Percentiles rank a stretch among this genome's conserved stretches.
Conservation (phyloP, 2,113 vertebrate species). For the Callipepla californica region DNA sequence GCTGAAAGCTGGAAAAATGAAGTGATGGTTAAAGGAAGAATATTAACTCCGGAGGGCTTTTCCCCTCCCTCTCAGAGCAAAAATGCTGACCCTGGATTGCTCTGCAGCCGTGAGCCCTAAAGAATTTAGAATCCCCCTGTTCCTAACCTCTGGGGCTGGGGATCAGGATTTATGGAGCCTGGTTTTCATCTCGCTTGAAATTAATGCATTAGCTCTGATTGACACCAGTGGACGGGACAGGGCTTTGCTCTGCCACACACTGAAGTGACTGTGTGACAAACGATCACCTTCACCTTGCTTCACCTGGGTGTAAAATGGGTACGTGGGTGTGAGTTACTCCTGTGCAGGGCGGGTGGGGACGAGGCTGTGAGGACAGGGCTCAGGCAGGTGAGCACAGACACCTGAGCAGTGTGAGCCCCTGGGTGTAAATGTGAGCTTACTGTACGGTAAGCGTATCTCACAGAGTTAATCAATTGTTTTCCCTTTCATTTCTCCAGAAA, state of each 20-base stretch:
- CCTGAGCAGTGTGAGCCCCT: not conserved
- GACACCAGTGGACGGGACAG: not conserved
- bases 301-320: not conserved
- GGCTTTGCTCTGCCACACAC: not conserved
- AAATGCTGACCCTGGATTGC: not conserved
- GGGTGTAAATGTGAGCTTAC: not conserved
- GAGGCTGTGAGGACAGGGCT: not conserved
- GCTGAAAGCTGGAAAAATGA: slow-evolving; percentile 72
- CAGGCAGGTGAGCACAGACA: not conserved
- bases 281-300: not conserved
- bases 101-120: not conserved
- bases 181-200: slow-evolving; percentile 17
- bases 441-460: not conserved
- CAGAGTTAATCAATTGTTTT: slow-evolving; percentile 2
- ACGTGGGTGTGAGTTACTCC: not conserved
- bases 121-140: not conserved
- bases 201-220: not conserved
- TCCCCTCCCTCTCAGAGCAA: not conserved
- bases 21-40: slow-evolving; percentile 34
- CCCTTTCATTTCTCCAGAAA: not conserved
- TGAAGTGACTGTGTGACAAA: not conserved
- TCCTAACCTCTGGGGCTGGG: not conserved
- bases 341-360: not conserved
- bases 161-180: not conserved
- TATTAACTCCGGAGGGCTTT: slow-evolving; percentile 47